phyloP scores from a whole-genome alignment of 1,140 invertebrate species.

The Ruditapes philippinarum region DNA sequence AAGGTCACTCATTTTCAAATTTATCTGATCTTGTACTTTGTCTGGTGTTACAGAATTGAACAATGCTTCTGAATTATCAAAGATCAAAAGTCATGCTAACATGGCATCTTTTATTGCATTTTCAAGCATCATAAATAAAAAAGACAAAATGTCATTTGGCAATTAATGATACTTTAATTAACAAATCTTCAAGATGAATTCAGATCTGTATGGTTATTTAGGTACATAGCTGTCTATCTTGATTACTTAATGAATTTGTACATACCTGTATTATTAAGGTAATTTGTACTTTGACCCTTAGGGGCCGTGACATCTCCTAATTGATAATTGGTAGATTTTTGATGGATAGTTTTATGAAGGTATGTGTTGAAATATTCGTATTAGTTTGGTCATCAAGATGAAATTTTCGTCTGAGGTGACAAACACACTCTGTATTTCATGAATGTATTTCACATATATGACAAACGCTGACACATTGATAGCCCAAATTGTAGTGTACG shows the following conservation, averaged over 20 bases:
- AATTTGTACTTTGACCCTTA: neutral
- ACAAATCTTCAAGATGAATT: no score
- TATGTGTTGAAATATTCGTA: constrained; percentile 13
- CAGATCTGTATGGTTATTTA: no score
- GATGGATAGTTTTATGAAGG: neutral
- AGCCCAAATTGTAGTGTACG: neutral
- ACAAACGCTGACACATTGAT: constrained; percentile 4
- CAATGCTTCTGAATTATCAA: no score
- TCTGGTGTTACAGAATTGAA: no score
- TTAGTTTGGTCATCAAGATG: constrained; percentile 1
- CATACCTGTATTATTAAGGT: neutral
- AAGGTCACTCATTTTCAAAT: no score
- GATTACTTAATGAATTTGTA: neutral
- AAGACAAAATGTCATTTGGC: no score
- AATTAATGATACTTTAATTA: no score
- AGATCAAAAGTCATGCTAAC: no score
- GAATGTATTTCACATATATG: neutral
- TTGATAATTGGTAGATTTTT: neutral
- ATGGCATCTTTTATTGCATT: no score
- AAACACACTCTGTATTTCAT: neutral
- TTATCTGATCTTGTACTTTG: no score
- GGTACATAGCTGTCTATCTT: no score
- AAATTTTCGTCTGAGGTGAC: constrained; percentile 8
- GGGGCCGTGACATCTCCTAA: neutral
- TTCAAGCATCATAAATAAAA: no score